Conservation (phyloP, 2,797 vertebrate genomes). For the Phalanger gymnotis region DNA sequence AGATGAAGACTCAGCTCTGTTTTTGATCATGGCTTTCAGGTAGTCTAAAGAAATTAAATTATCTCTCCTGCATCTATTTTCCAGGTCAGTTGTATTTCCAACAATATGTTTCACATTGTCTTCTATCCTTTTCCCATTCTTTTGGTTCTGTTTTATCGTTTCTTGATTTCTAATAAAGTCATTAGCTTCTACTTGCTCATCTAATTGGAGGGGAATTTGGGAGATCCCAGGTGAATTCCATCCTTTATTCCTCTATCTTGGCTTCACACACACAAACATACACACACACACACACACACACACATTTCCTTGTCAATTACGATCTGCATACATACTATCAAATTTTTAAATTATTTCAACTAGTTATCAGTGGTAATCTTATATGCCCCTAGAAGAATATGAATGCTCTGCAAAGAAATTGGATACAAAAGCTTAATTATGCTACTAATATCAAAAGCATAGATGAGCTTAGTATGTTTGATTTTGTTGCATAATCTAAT, state of each 20-base stretch:
- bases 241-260: neutral
- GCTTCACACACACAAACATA: neutral
- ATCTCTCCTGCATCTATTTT: too few species aligned
- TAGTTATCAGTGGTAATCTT: conserved; percentile 76
- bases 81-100: too few species aligned
- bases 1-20: too few species aligned
- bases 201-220: too few species aligned
- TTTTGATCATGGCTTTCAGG: too few species aligned
- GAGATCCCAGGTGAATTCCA: neutral
- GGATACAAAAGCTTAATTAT: conserved; percentile 78
- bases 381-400: conserved; percentile 60
- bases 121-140: too few species aligned
- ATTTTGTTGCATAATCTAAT: conserved; percentile 73
- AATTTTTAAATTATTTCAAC: conserved; percentile 82
- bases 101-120: too few species aligned
- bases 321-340: conserved; percentile 65
- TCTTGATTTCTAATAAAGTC: too few species aligned
- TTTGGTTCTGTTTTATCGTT: too few species aligned
- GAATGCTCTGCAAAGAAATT: conserved; percentile 77
- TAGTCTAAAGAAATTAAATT: too few species aligned
- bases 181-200: too few species aligned
- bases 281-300: neutral
- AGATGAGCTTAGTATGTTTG: conserved; percentile 69
- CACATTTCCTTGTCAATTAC: conserved; percentile 78
- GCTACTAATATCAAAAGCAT: conserved; percentile 71